Base-by-base conservation (phyloP, 2,888 invertebrate species). In the Acleris holmiana region DNA sequence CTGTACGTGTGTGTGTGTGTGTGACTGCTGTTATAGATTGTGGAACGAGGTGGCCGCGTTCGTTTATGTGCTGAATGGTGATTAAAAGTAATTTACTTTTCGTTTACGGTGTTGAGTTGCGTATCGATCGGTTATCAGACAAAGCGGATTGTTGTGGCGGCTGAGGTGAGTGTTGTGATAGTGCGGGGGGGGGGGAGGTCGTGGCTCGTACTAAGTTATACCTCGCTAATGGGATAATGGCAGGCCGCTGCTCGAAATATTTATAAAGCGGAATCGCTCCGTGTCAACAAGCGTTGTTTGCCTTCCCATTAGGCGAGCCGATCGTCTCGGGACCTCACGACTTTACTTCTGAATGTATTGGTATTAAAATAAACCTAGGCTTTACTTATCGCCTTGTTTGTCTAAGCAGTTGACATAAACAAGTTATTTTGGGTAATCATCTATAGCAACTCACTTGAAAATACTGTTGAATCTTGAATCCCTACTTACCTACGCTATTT, bases 211-310 rank as follows among this genome's bases (percentile, higher is more conserved):
- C 84, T 86, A 86, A 89, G 85, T 88, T 86, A 89, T 88, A 85
- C 85, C 88, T 80, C 84, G 86, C 82, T 89, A 91, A 91, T 90
- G 88, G 88, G 87, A 88, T 90, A 90, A 90, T 90, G 84, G 85
- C 84, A 81, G 79, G 71, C 68, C 66, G 73, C 70, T 70, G 81
- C 78, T 87, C 83, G 84, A 86, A 89, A 91, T 89, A 90, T 89
- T 88, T 90, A 86, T 88, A 88, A 89, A 85, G 80, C 79, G 78
- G 85, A 87, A 88, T 83, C 81, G 81, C 83, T 76, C 75, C 81
- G 79, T 86, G 89, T 89, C 89, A 88, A 90, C 87, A 89, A 78
- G 76, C 81, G 75, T 78, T 89, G 87, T 89, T 89, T 89, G 86
- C 87, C 82, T 83, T 87, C 80, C 84, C 84, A 85, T 88, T 87